Evolutionary conservation across 2,113 vertebrate genomes (phyloP).

Genomic region (Megaceryle torquata): DNA sequence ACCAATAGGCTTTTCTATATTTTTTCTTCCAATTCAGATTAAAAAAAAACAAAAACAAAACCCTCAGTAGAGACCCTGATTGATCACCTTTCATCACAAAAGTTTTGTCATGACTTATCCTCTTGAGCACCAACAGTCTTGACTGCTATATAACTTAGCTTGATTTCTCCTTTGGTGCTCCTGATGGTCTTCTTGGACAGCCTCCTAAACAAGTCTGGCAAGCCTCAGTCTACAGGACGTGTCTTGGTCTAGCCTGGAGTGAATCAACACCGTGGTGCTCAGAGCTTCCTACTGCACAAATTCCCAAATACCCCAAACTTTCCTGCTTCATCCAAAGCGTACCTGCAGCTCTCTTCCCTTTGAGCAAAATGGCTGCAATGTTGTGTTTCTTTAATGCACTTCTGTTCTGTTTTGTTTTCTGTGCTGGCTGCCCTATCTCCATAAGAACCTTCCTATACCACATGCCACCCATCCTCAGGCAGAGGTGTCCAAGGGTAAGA

Average conservation of each 20-base stretch:
- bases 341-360: not conserved
- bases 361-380: not conserved
- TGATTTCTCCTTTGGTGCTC: not conserved
- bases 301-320: not conserved
- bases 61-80: not conserved
- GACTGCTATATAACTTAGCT: not conserved
- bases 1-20: not conserved
- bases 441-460: not conserved
- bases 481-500: not conserved
- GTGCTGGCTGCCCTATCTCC: not conserved
- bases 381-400: not conserved
- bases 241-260: not conserved
- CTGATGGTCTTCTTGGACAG: not conserved
- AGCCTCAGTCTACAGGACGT: not conserved
- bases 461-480: not conserved
- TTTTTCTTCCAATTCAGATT: not conserved
- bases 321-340: not conserved
- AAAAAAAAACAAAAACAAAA: not conserved
- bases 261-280: not conserved
- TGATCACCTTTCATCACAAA: not conserved
- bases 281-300: rapidly evolving
- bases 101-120: not conserved
- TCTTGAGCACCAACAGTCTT: not conserved
- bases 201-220: not conserved
- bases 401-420: not conserved